Conservation (phyloP, 2,888 invertebrate genomes). For the Drosophila atroscutellata region DNA sequence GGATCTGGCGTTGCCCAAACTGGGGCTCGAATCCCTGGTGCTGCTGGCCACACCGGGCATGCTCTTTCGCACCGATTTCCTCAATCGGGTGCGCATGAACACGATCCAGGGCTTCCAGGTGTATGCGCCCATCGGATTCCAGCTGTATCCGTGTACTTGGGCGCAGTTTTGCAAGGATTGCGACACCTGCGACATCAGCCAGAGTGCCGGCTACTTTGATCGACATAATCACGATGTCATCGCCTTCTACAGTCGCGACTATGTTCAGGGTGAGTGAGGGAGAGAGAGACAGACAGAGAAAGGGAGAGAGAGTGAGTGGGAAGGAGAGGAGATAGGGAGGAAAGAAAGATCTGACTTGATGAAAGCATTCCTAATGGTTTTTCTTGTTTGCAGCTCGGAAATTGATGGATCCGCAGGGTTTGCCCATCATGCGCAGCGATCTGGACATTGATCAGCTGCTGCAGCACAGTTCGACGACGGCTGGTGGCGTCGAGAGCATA, state of each 20-base stretch:
- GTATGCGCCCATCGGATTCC: conserved; percentile 96
- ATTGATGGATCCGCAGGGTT: conserved; percentile 84
- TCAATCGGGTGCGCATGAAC: conserved; percentile 98
- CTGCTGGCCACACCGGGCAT: conserved; percentile 89
- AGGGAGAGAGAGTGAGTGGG: neutral
- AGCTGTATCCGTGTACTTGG: conserved; percentile 89
- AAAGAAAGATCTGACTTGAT: neutral
- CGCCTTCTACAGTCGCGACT: conserved; percentile 94
- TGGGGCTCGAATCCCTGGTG: conserved; percentile 90
- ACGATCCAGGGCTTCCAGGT: conserved; percentile 95
- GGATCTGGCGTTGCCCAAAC: conserved; percentile 89
- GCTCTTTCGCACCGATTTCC: conserved; percentile 92
- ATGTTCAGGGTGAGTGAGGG: conserved; percentile 87
- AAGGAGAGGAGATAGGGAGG: neutral
- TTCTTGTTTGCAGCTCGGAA: conserved; percentile 86
- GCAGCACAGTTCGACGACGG: conserved; percentile 78
- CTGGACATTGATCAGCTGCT: conserved; percentile 87
- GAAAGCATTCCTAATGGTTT: neutral
- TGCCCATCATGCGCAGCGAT: conserved; percentile 88
- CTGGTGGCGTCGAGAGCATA: conserved; percentile 85
- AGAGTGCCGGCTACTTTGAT: conserved; percentile 92
- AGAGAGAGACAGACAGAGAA: neutral
- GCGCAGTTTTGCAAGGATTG: conserved; percentile 87
- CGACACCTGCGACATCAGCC: conserved; percentile 88
- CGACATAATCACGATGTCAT: conserved; percentile 89